These are phyloP conservation scores for Drosophila stalkeri DNA, from an alignment of 2,888 invertebrate genomes.

Conservation along the genomic window DNA sequence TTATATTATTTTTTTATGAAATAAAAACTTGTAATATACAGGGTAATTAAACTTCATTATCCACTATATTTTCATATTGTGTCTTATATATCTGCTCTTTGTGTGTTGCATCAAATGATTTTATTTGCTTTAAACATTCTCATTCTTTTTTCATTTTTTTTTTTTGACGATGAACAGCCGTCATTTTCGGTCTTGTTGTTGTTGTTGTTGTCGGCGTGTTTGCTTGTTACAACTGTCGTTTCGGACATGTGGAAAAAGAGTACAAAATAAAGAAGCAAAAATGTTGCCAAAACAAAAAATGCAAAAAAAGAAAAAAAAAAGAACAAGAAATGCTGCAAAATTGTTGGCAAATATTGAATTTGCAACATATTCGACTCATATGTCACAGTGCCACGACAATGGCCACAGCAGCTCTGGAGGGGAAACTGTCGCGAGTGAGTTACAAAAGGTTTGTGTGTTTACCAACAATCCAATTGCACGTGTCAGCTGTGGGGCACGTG, in stretches of 20 bases:
- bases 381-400: conserved; percentile 64
- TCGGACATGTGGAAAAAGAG: conserved; percentile 49
- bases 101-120: conserved; percentile 70
- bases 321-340: conserved; percentile 75
- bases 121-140: conserved; percentile 73
- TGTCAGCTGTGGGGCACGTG: conserved; percentile 2
- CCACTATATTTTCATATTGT: not conserved
- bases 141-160: conserved; percentile 58
- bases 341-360: conserved; percentile 84
- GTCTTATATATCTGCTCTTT: conserved; percentile 39
- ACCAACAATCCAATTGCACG: conserved; percentile 68
- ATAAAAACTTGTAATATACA: not conserved
- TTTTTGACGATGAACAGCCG: conserved; percentile 35
- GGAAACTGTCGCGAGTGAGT: conserved; percentile 61
- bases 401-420: conserved; percentile 1
- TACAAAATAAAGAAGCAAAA: conserved; percentile 18
- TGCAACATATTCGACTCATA: conserved; percentile 83
- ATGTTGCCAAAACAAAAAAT: conserved; percentile 45
- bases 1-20: not conserved
- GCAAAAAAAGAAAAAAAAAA: conserved; percentile 28
- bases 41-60: conserved; percentile 2
- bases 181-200: conserved; percentile 43
- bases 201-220: conserved; percentile 55
- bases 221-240: conserved; percentile 68
- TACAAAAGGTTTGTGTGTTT: conserved; percentile 81